phyloP scores from a whole-genome alignment of 2,888 invertebrate genomes.

The Unio pictorum region DNA sequence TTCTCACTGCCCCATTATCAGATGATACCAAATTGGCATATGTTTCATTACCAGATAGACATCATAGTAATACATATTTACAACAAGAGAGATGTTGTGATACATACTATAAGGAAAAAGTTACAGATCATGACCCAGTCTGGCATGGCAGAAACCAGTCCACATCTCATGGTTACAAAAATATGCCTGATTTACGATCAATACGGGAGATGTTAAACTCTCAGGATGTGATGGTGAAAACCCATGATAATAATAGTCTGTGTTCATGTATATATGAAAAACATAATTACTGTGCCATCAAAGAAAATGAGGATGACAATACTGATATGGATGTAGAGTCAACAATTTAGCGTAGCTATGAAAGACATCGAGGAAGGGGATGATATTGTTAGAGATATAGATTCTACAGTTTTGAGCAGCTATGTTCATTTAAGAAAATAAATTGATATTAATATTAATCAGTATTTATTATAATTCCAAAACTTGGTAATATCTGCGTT shows the following conservation, averaged over 20 bases:
- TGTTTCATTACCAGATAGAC: slow-evolving; percentile 12
- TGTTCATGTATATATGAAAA: slow-evolving; percentile 9
- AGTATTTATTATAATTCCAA: too few relatives aligned
- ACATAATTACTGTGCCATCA: slow-evolving; percentile 30
- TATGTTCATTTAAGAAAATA: slow-evolving; percentile 1
- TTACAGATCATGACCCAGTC: not conserved
- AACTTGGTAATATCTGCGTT: too few relatives aligned
- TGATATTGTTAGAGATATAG: slow-evolving; percentile 34
- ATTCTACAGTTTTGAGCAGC: slow-evolving; percentile 29
- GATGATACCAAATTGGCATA: slow-evolving; percentile 38
- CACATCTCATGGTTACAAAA: slow-evolving; percentile 10
- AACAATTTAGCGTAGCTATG: slow-evolving; percentile 16
- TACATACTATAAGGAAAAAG: too few relatives aligned
- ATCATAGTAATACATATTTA: too few relatives aligned
- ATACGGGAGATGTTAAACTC: slow-evolving; percentile 52
- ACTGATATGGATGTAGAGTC: slow-evolving; percentile 42
- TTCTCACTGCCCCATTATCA: slow-evolving; percentile 35
- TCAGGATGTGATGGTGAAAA: slow-evolving; percentile 55
- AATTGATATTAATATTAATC: too few relatives aligned
- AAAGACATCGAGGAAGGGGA: slow-evolving; percentile 38
- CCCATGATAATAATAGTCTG: slow-evolving; percentile 30
- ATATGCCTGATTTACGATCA: slow-evolving; percentile 47
- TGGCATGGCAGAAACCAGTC: slow-evolving; percentile 12
- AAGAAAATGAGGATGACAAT: slow-evolving; percentile 41
- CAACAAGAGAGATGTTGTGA: too few relatives aligned